These are phyloP conservation scores for Drosophila seclusa DNA, from an alignment of 2,888 invertebrate genomes.

Conservation along the genomic window DNA sequence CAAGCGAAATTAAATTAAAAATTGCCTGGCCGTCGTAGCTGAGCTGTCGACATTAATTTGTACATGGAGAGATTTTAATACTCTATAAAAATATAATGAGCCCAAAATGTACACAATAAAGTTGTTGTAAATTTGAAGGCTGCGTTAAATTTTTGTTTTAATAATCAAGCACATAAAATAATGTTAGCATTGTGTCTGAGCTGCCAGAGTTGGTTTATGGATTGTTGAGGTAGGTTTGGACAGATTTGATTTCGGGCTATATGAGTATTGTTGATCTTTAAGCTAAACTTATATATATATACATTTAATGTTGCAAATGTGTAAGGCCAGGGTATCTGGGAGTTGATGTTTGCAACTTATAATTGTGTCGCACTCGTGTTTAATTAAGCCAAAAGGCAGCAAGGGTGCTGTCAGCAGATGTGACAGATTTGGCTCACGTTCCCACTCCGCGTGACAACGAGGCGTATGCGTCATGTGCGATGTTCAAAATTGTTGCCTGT, in stretches of 20 bases:
- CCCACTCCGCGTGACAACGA: slow-evolving; percentile 10
- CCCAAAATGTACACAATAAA: neutral
- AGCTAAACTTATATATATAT: neutral
- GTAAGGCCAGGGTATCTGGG: slow-evolving; percentile 11
- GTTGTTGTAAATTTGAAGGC: neutral
- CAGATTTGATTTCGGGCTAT: neutral
- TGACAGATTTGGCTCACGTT: slow-evolving; percentile 39
- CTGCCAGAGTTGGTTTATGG: neutral
- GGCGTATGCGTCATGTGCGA: slow-evolving; percentile 39
- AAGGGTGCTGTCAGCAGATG: slow-evolving; percentile 49
- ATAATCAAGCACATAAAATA: neutral
- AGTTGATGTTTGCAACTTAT: neutral
- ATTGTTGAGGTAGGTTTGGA: neutral
- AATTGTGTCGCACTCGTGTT: slow-evolving; percentile 31
- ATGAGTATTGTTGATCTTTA: neutral
- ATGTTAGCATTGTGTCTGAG: neutral
- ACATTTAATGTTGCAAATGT: neutral
- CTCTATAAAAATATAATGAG: slow-evolving; percentile 26
- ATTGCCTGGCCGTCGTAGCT: slow-evolving; percentile 9
- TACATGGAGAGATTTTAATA: slow-evolving; percentile 36
- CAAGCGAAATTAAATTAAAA: slow-evolving; percentile 55
- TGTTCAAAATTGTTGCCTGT: slow-evolving; percentile 39
- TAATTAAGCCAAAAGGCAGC: slow-evolving; percentile 63
- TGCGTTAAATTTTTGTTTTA: neutral
- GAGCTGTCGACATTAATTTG: slow-evolving; percentile 52